Base-by-base conservation (phyloP, 1,140 invertebrate species). In the Teleopsis dalmanni region DNA sequence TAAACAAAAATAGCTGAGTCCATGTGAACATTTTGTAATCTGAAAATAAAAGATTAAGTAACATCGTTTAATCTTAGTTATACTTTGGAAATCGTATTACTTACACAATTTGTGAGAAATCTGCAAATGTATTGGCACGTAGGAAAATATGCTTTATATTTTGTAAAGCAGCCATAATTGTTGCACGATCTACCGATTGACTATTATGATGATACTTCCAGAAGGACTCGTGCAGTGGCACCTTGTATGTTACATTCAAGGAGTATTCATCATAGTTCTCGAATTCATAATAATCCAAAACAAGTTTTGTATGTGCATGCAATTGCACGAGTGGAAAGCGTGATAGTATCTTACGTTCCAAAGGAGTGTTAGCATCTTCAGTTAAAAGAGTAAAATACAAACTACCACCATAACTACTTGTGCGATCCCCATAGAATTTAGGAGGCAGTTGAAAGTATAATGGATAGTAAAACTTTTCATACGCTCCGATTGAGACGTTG, bases 401-500 rank as follows among this genome's bases (percentile, higher is more conserved):
- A 52, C 82, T 84, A 6, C 95, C 95, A 53, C 93, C 94, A 66
- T 98, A 99, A 1, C 94, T 97, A 27, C 84, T 73, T 1, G 91
- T 83, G 73, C 89, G 76, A 74, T 98, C 95, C 3, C 91, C 91
- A 3, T 87, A 76, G 71, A 96, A 93, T 34, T 82, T 75, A 2
- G 80, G 73, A 0, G 92, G 89, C 5, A 97, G 71, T 54, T 83
- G 80, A 81, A 91, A 93, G 69, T 95, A 95, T 2, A 95, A 72
- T 0, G 91, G 90, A 51, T 82, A 81, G 49, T 84, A 79, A 54
- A 84, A 81, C 16, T 78, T 74, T 25, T 78, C 72, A 40, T 75
- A 80, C 2, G 80, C 72, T n/a, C 81, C 80, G 22, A 89, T 76
- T 2, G 76, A 78, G 0, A 88, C 77, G 56, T 85, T 80, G 2